phyloP scores from a whole-genome alignment of 2,113 vertebrate genomes.

The Dicentrarchus labrax region DNA sequence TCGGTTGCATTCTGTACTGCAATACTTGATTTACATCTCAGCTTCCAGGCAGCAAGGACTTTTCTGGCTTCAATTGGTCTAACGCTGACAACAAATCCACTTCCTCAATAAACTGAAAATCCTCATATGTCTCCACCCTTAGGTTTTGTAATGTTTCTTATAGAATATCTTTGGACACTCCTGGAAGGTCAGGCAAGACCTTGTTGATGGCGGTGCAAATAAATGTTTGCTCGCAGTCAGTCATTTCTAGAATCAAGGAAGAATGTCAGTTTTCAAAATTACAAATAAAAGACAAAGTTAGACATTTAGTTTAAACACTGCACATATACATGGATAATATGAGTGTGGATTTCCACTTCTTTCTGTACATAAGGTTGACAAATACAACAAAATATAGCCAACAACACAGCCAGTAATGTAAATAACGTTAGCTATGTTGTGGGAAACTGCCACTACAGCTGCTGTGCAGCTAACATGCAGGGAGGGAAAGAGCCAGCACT shows the following conservation, averaged over 20 bases:
- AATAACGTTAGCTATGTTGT: too few relatives aligned
- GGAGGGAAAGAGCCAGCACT: too few relatives aligned
- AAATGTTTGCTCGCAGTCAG: constrained; percentile 48
- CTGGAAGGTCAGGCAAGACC: constrained; percentile 60
- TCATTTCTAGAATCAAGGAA: constrained; percentile 44
- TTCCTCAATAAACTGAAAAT: constrained; percentile 40
- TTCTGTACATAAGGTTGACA: too few relatives aligned
- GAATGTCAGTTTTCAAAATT: neutral
- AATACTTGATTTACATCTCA: constrained; percentile 47
- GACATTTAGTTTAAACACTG: neutral
- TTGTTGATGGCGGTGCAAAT: constrained; percentile 39
- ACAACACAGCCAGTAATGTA: too few relatives aligned
- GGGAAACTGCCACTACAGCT: too few relatives aligned
- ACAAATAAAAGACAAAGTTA: neutral
- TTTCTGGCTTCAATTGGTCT: constrained; percentile 24
- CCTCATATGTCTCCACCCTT: constrained; percentile 41
- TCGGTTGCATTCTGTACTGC: neutral
- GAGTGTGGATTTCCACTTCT: too few relatives aligned
- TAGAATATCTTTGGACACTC: constrained; percentile 31
- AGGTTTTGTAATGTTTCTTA: constrained; percentile 44
- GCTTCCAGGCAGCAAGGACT: constrained; percentile 51
- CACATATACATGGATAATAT: neutral
- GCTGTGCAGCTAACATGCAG: too few relatives aligned
- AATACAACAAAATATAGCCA: too few relatives aligned
- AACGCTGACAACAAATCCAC: constrained; percentile 45